Evolutionary conservation across 2,113 vertebrate species (phyloP).

Genomic region (Fulica atra): DNA sequence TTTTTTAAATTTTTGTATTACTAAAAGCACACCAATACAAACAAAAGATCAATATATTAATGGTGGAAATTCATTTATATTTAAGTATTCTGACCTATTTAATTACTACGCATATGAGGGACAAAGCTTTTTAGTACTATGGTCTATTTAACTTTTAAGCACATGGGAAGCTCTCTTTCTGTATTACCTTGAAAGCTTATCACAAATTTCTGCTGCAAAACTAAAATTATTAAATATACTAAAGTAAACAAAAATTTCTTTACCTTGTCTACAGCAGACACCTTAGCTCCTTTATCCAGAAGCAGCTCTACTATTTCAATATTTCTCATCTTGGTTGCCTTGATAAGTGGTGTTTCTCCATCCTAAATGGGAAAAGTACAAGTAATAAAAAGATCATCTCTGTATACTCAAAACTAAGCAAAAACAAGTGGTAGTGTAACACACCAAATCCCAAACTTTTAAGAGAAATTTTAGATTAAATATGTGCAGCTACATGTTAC

Average conservation of each 20-base stretch:
- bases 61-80: background rate
- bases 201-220: background rate
- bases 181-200: background rate
- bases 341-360: slow-evolving; percentile 95
- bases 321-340: slow-evolving; percentile 98
- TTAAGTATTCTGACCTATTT: background rate
- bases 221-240: background rate
- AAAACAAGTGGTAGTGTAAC: background rate
- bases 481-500: background rate
- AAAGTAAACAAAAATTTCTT: background rate
- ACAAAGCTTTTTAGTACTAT: background rate
- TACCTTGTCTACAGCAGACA: slow-evolving; percentile 96
- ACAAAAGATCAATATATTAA: background rate
- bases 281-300: slow-evolving; percentile 95
- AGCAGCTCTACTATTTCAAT: slow-evolving; percentile 96
- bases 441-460: background rate
- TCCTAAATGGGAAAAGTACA: slow-evolving; percentile 77
- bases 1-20: background rate
- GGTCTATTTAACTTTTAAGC: background rate
- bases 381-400: background rate
- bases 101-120: background rate
- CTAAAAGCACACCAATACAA: background rate
- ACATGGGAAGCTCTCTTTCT: background rate
- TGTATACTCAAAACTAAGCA: background rate
- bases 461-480: background rate